phyloP scores from a whole-genome alignment of 2,113 vertebrate genomes.

The Cavia porcellus region DNA sequence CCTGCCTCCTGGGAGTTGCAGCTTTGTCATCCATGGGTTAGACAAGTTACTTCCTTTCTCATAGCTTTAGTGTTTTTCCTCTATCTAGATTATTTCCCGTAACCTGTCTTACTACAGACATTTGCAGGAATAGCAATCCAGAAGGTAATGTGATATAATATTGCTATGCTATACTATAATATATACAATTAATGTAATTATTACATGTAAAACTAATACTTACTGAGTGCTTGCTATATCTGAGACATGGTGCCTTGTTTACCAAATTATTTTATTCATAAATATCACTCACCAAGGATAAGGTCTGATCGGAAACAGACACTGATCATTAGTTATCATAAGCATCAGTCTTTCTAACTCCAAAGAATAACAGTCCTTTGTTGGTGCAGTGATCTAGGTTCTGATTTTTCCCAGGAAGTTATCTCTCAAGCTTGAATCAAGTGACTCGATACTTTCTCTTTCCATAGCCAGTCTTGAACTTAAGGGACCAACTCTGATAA shows the following conservation, averaged over 20 bases:
- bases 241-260: neutral
- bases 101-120: neutral
- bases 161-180: neutral
- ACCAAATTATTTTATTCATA: conserved; percentile 37
- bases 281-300: neutral
- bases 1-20: neutral
- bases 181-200: neutral
- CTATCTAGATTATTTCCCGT: neutral
- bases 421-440: neutral
- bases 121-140: neutral
- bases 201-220: neutral
- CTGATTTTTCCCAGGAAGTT: neutral
- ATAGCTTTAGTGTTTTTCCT: neutral
- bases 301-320: neutral
- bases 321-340: neutral
- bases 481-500: neutral
- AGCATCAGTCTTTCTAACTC: neutral
- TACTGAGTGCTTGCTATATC: neutral
- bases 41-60: conserved; percentile 9
- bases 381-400: neutral
- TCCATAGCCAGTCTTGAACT: neutral
- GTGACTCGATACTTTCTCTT: neutral
- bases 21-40: neutral
- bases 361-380: neutral
- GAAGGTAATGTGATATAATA: neutral